Evolutionary conservation across 2,113 vertebrate species (phyloP).

Genomic region (Galbula dea): DNA sequence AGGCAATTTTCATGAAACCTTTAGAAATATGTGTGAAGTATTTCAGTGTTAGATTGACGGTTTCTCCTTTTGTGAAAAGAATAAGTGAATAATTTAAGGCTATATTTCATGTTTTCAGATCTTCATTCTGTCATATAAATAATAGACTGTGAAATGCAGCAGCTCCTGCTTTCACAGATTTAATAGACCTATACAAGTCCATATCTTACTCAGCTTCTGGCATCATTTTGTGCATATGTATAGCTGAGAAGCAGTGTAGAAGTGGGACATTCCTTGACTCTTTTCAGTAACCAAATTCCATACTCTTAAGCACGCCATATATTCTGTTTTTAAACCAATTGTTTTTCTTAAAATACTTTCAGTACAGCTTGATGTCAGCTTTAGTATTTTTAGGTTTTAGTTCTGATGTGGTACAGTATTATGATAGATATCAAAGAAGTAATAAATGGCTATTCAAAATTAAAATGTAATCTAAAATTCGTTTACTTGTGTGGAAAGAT

Average conservation of each 20-base stretch:
- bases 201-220: conserved; percentile 6
- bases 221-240: not conserved
- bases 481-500: not conserved
- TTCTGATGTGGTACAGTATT: not conserved
- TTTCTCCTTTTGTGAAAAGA: conserved; percentile 68
- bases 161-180: conserved; percentile 33
- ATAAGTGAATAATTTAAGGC: conserved; percentile 73
- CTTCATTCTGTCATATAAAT: conserved; percentile 69
- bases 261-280: not conserved
- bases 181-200: conserved; percentile 41
- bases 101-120: conserved; percentile 71
- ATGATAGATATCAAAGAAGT: not conserved
- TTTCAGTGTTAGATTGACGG: conserved; percentile 70
- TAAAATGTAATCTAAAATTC: not conserved
- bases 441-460: not conserved
- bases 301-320: not conserved
- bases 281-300: not conserved
- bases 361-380: not conserved
- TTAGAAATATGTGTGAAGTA: conserved; percentile 67
- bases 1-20: conserved; percentile 69
- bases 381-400: not conserved
- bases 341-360: conserved; percentile 39
- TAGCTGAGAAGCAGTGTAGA: not conserved
- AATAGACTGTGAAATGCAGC: conserved; percentile 65
- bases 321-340: conserved; percentile 26